These are phyloP conservation scores for Willowsia nigromaculata DNA, from an alignment of 2,888 invertebrate species.

Conservation along the genomic window DNA sequence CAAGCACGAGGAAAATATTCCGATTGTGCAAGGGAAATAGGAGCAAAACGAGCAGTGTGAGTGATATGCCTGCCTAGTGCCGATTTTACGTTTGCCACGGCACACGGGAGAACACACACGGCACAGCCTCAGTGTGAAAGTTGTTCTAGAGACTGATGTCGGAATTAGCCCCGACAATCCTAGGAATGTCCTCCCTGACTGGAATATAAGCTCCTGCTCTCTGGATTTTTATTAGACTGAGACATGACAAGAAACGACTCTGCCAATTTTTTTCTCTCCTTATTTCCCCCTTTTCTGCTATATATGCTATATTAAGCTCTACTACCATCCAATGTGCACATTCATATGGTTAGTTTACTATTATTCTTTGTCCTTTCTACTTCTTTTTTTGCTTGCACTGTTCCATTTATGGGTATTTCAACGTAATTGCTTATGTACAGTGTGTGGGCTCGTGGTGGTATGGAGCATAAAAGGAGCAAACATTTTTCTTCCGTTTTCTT, in stretches of 20 bases:
- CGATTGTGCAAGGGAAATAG: neutral
- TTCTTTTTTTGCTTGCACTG: conserved; percentile 19
- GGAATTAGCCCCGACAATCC: conserved; percentile 72
- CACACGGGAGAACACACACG: neutral
- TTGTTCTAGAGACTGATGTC: conserved; percentile 64
- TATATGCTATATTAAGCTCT: neutral
- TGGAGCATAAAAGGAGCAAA: neutral
- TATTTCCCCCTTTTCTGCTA: neutral
- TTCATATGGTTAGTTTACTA: neutral
- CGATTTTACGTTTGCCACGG: conserved; percentile 48
- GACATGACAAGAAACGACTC: conserved; percentile 73
- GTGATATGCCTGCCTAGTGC: conserved; percentile 46
- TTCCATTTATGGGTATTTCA: conserved; percentile 58
- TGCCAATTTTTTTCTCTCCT: conserved; percentile 73
- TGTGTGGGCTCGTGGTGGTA: neutral
- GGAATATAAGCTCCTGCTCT: conserved; percentile 59
- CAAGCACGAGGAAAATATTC: neutral
- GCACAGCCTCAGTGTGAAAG: conserved; percentile 54
- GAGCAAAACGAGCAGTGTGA: conserved; percentile 18
- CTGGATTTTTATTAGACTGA: conserved; percentile 72
- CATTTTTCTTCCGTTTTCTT: conserved; percentile 6
- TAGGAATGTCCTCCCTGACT: conserved; percentile 73
- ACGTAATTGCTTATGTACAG: conserved; percentile 62
- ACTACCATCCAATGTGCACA: neutral
- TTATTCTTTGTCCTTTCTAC: neutral